phyloP scores from a whole-genome alignment of 2,797 vertebrate genomes.

The Synaphobranchus kaupii region DNA sequence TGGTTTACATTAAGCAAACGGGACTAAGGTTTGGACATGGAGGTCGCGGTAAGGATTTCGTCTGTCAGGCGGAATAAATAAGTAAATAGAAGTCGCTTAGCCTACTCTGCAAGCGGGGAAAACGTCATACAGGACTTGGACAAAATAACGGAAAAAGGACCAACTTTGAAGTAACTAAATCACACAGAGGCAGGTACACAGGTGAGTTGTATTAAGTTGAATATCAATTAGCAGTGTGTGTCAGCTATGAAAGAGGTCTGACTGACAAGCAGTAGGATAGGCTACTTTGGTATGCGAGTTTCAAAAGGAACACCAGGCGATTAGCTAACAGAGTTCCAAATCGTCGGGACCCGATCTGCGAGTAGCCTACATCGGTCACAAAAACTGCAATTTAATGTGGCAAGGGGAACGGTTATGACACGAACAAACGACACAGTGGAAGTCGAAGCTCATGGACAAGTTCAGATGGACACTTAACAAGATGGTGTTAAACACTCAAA shows the following conservation, averaged over 20 bases:
- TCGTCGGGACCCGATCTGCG: too few relatives aligned
- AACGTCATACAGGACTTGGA: conserved; percentile 14
- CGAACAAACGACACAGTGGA: too few relatives aligned
- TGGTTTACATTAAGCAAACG: conserved; percentile 29
- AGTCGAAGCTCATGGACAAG: too few relatives aligned
- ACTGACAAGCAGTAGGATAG: neutral
- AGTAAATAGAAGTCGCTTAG: neutral
- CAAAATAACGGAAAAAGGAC: neutral
- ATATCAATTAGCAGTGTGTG: neutral
- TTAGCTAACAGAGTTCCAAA: too few relatives aligned
- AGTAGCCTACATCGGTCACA: too few relatives aligned
- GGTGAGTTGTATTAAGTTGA: neutral
- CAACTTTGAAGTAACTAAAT: neutral
- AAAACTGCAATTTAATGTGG: too few relatives aligned
- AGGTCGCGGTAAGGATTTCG: conserved; percentile 44
- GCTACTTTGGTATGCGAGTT: neutral
- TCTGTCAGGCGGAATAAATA: conserved; percentile 31
- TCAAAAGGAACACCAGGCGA: too few relatives aligned
- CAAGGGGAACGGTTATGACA: too few relatives aligned
- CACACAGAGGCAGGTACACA: neutral
- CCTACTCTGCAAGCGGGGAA: conserved; percentile 28
- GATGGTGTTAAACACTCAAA: too few relatives aligned
- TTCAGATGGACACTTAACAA: too few relatives aligned
- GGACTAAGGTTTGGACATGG: conserved; percentile 33
- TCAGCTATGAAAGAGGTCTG: neutral